Evolutionary conservation across 2,888 invertebrate genomes (phyloP).

Genomic region (Drosophila falleni): DNA sequence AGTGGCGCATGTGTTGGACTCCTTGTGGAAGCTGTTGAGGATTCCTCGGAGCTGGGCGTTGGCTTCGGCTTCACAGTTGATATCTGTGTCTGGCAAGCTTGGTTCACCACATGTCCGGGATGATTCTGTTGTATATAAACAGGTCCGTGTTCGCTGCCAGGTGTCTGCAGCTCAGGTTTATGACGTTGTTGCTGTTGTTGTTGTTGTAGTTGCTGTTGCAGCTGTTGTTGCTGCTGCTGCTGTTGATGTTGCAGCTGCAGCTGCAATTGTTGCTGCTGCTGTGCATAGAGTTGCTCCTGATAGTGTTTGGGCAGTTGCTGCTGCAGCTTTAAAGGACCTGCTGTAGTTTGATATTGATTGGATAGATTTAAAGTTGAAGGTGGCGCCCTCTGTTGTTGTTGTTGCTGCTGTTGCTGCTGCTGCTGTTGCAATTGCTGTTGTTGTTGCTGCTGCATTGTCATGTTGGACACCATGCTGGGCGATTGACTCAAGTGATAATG

Average conservation of each 20-base stretch:
- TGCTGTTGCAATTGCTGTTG: conserved; percentile 56
- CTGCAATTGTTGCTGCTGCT: conserved; percentile 72
- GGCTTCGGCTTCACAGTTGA: conserved; percentile 82
- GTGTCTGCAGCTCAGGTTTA: conserved; percentile 76
- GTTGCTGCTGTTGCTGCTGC: conserved; percentile 64
- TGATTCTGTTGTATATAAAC: conserved; percentile 86
- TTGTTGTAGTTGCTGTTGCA: conserved; percentile 69
- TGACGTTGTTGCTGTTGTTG: conserved; percentile 71
- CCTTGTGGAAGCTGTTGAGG: conserved; percentile 76
- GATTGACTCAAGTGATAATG: conserved; percentile 85
- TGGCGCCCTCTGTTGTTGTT: conserved; percentile 81
- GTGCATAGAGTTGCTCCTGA: conserved; percentile 70
- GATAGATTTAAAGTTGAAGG: conserved; percentile 84
- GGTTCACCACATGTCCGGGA: conserved; percentile 85
- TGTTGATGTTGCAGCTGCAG: conserved; percentile 72
- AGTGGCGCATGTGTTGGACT: conserved; percentile 83
- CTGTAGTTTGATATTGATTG: conserved; percentile 84
- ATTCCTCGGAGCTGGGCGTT: conserved; percentile 83
- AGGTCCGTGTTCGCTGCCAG: conserved; percentile 84
- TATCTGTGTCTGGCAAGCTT: conserved; percentile 85
- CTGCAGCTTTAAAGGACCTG: conserved; percentile 83
- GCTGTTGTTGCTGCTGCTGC: conserved; percentile 66
- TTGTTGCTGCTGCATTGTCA: conserved; percentile 74
- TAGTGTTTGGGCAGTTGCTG: conserved; percentile 73
- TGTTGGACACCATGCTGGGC: conserved; percentile 82